phyloP scores from a whole-genome alignment of 2,797 vertebrate species.

The Astyanax mexicanus region DNA sequence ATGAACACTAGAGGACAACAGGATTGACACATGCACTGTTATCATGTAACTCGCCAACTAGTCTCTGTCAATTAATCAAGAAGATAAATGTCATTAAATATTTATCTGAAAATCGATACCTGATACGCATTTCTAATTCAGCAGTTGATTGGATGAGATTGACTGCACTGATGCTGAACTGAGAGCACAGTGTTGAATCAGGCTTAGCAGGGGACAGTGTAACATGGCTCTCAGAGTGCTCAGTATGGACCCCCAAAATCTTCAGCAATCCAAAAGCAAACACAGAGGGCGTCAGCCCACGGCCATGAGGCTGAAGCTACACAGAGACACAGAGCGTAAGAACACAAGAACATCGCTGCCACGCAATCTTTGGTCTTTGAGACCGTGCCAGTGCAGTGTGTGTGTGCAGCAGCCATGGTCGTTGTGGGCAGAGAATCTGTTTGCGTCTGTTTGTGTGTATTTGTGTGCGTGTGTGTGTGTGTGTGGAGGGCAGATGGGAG shows the following conservation, averaged over 20 bases:
- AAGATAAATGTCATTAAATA: neutral
- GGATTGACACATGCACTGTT: neutral
- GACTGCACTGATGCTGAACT: slow-evolving; percentile 38
- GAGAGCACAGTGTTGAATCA: slow-evolving; percentile 17
- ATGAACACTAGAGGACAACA: no score
- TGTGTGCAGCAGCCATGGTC: slow-evolving; percentile 13
- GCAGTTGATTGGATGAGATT: neutral
- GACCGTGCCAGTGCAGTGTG: neutral
- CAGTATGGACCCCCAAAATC: slow-evolving; percentile 23
- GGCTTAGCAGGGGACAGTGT: slow-evolving; percentile 21
- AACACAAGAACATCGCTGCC: slow-evolving; percentile 14
- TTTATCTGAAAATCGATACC: neutral
- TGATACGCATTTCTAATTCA: slow-evolving; percentile 34
- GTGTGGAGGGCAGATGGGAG: slow-evolving; percentile 53
- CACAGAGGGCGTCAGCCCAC: slow-evolving; percentile 6
- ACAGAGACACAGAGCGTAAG: slow-evolving; percentile 9
- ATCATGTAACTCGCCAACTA: neutral
- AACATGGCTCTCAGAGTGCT: slow-evolving; percentile 23
- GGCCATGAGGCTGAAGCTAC: slow-evolving; percentile 3
- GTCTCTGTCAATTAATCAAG: neutral
- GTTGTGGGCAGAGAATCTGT: slow-evolving; percentile 5
- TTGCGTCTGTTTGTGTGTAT: neutral
- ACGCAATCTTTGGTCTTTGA: slow-evolving; percentile 31
- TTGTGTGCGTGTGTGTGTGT: slow-evolving; percentile 37
- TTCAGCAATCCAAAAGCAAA: slow-evolving; percentile 24